Evolutionary conservation across 1,140 invertebrate species (phyloP), one percentile per base, ranked within the genome.

Genomic region (Hycleus phaleratus): DNA sequence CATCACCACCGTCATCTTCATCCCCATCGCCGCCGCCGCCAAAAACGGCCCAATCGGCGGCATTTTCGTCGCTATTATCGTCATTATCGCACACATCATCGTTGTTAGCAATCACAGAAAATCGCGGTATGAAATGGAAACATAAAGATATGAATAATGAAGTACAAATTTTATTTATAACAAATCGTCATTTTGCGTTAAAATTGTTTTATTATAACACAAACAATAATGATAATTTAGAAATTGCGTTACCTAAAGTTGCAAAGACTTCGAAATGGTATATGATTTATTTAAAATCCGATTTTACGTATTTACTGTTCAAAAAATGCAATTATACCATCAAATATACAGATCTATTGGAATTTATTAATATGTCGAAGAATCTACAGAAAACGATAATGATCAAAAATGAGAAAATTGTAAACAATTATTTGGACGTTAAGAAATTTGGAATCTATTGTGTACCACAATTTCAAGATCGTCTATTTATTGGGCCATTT

Each of bases 401-500:
- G 3, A 26, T 68, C 10, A 50, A 44, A 54, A 62, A 63, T 54
- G 25, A 47, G 9, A 8, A 53, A 47, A 57, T 63, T 7, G 32
- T 32, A 7, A 32, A 32, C 4, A 32, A 32, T 4, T 32, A 8
- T 49, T 53, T 32, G 44, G 52, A 38, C 43, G 42, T 11, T 62
- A 65, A 18, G 42, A 53, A 26, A 24, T 71, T 65, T 50, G 67
- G 69, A 1, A 61, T 69, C n/a, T 71, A 67, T 50, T 59, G 63
- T 12, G 60, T 60, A 26, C 66, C 56, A n/a, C 52, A 60, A 10
- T 64, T 60, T 52, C 11, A 38, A 4, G 64, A 69, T 44, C 32
- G 60, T 11, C 44, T 71, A 32, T 71, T 71, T 49, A 59, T 71
- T 42, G 69, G 69, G 18, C 69, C 69, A 2, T 71, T 67, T 55